These are phyloP conservation scores for Micropoecilia bifurca DNA, from an alignment of 2,797 vertebrate species.

Conservation along the genomic window DNA sequence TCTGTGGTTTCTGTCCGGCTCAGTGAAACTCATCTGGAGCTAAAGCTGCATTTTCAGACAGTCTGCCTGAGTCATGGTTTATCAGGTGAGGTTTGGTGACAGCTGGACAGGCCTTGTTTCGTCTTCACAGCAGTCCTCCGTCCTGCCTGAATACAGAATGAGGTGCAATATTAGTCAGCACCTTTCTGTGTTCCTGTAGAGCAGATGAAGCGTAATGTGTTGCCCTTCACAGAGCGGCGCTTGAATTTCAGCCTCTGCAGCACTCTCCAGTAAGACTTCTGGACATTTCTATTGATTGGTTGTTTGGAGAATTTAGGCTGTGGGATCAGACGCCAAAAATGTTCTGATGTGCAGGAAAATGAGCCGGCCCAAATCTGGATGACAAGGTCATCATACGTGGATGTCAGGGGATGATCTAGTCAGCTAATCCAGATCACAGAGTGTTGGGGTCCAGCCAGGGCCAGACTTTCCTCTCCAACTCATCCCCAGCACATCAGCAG, in stretches of 20 bases:
- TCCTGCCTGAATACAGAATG: background rate
- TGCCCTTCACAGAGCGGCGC: constrained; percentile 1
- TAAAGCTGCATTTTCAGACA: constrained; percentile 34
- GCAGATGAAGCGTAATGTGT: constrained; percentile 20
- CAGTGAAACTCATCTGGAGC: constrained; percentile 25
- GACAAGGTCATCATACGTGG: constrained; percentile 24
- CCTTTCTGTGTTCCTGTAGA: constrained; percentile 26
- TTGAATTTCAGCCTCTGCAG: constrained; percentile 2
- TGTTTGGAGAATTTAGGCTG: background rate
- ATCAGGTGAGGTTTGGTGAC: constrained; percentile 7
- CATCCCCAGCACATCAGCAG: constrained; percentile 23
- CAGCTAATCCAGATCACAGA: constrained; percentile 55
- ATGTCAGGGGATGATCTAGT: constrained; percentile 42
- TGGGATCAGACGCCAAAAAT: background rate
- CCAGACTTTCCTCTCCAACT: constrained; percentile 12
- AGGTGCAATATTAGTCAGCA: constrained; percentile 29
- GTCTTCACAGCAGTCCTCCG: background rate
- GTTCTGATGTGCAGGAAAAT: constrained; percentile 11
- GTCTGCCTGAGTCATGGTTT: constrained; percentile 39
- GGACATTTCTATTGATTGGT: background rate
- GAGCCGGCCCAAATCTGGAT: constrained; percentile 47
- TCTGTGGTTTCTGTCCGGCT: constrained; percentile 12
- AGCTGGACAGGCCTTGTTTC: constrained; percentile 1
- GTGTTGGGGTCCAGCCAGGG: constrained; percentile 20
- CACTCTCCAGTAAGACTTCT: constrained; percentile 9